These are phyloP conservation scores for Danaus melanippus DNA, from an alignment of 1,140 invertebrate genomes.

Conservation along the genomic window DNA sequence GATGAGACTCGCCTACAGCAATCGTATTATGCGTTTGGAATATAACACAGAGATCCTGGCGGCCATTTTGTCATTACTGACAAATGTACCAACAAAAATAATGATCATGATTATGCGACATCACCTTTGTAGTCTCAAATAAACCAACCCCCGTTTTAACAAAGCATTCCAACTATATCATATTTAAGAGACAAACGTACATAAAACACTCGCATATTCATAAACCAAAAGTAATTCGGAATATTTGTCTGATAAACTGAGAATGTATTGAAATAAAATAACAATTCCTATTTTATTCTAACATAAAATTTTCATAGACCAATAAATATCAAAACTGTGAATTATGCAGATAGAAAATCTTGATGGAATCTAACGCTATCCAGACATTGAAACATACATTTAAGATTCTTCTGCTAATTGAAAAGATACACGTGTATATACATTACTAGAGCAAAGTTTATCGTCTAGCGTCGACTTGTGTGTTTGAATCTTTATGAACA, in stretches of 20 bases:
- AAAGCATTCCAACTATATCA: too few relatives aligned
- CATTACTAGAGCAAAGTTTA: conserved; percentile 3
- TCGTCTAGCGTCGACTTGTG: not conserved
- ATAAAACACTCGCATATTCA: too few relatives aligned
- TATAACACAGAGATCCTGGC: conserved; percentile 3
- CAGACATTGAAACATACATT: conserved; percentile 12
- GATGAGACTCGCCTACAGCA: conserved; percentile 38
- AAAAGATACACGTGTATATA: conserved; percentile 12
- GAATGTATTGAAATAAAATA: too few relatives aligned
- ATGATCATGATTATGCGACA: conserved; percentile 15
- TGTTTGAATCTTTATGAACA: too few relatives aligned
- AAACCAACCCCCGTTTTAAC: too few relatives aligned
- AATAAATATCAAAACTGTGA: not conserved
- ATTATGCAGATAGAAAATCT: conserved; percentile 11
- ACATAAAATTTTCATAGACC: too few relatives aligned
- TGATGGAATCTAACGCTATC: conserved; percentile 7
- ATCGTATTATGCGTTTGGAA: conserved; percentile 24
- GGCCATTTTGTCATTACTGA: conserved; percentile 18
- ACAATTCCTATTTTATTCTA: too few relatives aligned
- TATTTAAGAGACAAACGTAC: too few relatives aligned
- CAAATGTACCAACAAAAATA: conserved; percentile 14
- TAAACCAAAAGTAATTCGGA: too few relatives aligned
- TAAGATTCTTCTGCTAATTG: conserved; percentile 14
- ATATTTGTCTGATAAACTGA: too few relatives aligned
- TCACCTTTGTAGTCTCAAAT: conserved; percentile 10